Evolutionary conservation across 2,113 vertebrate genomes (phyloP), one percentile per base, ranked within the genome.

Genomic region (Ellobius talpinus): DNA sequence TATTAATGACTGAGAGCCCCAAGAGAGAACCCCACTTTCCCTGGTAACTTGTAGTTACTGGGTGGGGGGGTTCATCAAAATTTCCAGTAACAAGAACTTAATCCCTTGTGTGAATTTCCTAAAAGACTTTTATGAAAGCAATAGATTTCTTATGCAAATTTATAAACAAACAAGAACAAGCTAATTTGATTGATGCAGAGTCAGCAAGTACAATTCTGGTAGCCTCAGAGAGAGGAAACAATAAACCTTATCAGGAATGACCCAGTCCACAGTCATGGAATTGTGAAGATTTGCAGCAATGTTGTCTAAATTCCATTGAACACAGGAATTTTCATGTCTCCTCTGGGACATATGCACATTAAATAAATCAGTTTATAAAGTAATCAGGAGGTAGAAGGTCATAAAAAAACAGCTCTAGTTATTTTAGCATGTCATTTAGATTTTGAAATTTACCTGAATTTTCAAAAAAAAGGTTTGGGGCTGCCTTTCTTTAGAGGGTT

Each of bases 351-450:
- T 52, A 31, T 36, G 39, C 90, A 63, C 81, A 68, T 61, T 70
- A 78, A 95, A 63, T 92, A 19, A 93, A 90, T 76, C 74, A 86
- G 73, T 76, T 63, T n/a, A 55, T 39, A 92, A 96, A 94, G n/a
- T 82, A 50, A 12, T 36, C 81, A 36, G 13, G 5, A 47, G 0
- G 9, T 66, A 85, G 24, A 76, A 39, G 17, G 21, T 58, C 68
- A 68, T 91, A 79, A 93, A 12, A 85, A 77, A 82, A 8, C 55
- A 68, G 19, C 23, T 55, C 10, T 47, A 63, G 42, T 8, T 87
- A 87, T 55, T 70, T 33, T 55, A 47, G 76, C 55, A 36, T 26
- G 42, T 95, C 21, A 82, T 77, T 93, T 91, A 96, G 45, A 36
- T 47, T 89, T 93, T 74, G 26, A 24, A 50, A 31, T 5, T 24